A percentile compares a stretch with the other conserved stretches of the same genome.
These are phyloP conservation scores for Geophilus truncorum DNA, from an alignment of 2,888 invertebrate species.

Conservation along the genomic window DNA sequence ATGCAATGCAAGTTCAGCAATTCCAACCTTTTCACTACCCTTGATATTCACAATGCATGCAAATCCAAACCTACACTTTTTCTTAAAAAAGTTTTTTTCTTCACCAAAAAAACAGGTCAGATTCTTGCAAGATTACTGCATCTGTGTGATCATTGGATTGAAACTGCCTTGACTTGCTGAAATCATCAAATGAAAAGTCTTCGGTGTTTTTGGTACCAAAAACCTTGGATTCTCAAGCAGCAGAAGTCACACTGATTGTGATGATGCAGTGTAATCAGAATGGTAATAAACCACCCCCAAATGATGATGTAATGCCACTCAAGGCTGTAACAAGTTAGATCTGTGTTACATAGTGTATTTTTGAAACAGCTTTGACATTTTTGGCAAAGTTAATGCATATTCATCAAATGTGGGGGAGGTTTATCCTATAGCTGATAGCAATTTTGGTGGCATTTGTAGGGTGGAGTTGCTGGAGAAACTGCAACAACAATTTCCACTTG, in stretches of 20 bases:
- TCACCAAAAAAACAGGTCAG: neutral
- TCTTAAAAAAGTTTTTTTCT: neutral
- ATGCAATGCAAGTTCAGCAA: neutral
- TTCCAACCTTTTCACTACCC: neutral
- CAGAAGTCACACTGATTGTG: no score
- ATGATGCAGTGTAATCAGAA: neutral
- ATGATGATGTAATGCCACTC: neutral
- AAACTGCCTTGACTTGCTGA: constrained; percentile 13
- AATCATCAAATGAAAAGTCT: no score
- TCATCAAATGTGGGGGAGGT: neutral
- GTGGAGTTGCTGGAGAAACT: constrained; percentile 8
- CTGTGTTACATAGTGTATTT: neutral
- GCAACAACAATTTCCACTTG: constrained; percentile 13
- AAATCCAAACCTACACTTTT: neutral
- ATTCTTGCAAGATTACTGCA: neutral
- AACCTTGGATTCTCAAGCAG: no score
- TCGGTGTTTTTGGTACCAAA: no score
- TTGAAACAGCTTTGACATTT: neutral
- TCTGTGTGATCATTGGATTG: constrained; percentile 18
- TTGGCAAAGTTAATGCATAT: neutral
- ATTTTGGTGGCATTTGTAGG: neutral
- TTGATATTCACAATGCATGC: neutral
- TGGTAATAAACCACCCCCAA: neutral
- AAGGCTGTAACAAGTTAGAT: neutral
- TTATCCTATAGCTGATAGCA: constrained; percentile 4